These are phyloP conservation scores for Serripes groenlandicus DNA, from an alignment of 2,888 invertebrate genomes.

Conservation along the genomic window DNA sequence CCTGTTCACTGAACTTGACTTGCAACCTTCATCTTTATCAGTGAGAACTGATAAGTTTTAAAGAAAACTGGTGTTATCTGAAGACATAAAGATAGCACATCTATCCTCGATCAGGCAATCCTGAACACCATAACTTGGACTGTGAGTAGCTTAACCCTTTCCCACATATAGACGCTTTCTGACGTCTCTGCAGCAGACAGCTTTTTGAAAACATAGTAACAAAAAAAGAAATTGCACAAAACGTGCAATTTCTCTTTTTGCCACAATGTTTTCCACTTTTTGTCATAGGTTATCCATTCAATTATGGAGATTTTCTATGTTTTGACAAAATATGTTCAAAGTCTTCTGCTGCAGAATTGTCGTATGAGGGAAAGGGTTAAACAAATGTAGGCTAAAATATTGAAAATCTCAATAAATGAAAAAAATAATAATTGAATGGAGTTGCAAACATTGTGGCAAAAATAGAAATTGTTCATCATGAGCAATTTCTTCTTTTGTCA, in stretches of 20 bases:
- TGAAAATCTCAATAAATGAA: too few species aligned
- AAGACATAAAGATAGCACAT: constrained; percentile 9
- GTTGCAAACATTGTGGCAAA: too few species aligned
- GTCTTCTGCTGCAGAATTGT: too few species aligned
- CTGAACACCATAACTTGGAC: background rate
- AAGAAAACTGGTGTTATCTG: background rate
- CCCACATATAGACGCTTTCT: background rate
- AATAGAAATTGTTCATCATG: too few species aligned
- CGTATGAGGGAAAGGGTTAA: too few species aligned
- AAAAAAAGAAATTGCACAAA: background rate
- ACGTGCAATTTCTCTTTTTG: background rate
- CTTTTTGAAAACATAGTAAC: background rate
- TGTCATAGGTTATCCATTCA: too few species aligned
- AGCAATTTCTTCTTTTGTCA: too few species aligned
- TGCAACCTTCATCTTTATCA: background rate
- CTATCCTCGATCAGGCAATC: background rate
- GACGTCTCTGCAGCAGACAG: background rate
- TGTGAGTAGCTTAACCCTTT: background rate
- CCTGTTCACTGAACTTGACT: background rate
- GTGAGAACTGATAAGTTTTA: constrained; percentile 9
- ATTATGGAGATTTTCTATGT: too few species aligned
- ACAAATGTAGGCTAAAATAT: too few species aligned
- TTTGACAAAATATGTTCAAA: too few species aligned
- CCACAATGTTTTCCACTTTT: background rate
- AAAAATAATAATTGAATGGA: too few species aligned